These are phyloP conservation scores for Volucella zonaria DNA, from an alignment of 2,888 invertebrate genomes.

Conservation along the genomic window DNA sequence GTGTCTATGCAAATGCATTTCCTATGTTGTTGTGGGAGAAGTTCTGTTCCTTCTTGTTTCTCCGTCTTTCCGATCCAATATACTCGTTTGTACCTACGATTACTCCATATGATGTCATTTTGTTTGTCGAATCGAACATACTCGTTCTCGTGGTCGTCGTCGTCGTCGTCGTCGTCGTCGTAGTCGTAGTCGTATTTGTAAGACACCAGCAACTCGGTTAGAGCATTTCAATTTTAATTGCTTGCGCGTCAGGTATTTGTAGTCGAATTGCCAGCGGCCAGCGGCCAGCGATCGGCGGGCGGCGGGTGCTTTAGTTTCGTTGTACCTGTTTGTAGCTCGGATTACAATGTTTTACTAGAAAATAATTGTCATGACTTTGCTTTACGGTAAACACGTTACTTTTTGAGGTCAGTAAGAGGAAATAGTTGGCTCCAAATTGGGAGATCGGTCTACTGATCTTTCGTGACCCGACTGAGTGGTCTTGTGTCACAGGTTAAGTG, in stretches of 20 bases:
- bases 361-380: not conserved
- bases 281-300: no score
- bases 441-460: no score
- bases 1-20: conserved; percentile 45
- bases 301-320: not conserved
- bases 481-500: no score
- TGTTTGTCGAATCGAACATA: conserved; percentile 1
- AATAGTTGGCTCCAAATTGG: no score
- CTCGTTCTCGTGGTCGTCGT: not conserved
- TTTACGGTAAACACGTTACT: not conserved
- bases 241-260: not conserved
- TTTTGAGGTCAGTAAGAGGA: not conserved
- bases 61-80: not conserved
- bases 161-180: no score
- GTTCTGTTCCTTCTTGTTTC: conserved; percentile 4
- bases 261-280: not conserved
- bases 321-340: conserved; percentile 2
- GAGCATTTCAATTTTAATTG: conserved; percentile 1
- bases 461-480: no score
- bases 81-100: no score
- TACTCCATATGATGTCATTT: conserved; percentile 22
- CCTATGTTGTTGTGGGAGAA: conserved; percentile 61
- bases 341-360: not conserved
- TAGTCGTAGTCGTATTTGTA: not conserved
- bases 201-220: conserved; percentile 6